phyloP scores from a whole-genome alignment of 2,888 invertebrate genomes.

The Coremacera marginata region DNA sequence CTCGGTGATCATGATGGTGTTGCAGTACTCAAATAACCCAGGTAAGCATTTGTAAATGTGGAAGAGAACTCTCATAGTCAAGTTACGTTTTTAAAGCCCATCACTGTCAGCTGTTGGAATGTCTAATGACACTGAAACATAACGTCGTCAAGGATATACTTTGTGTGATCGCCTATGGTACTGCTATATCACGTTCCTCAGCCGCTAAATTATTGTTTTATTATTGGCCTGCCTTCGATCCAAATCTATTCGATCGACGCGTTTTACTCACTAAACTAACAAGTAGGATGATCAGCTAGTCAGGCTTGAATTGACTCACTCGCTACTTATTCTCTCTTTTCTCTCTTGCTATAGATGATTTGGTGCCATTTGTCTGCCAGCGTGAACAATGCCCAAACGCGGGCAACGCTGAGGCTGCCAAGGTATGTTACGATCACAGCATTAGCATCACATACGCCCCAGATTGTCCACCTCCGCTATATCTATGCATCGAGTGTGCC shows the following conservation, averaged over 20 bases:
- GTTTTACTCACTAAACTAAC: constrained; percentile 89
- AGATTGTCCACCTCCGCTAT: constrained; percentile 93
- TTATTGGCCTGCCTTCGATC: constrained; percentile 99
- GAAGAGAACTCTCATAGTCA: too few species aligned
- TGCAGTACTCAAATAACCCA: constrained; percentile 94
- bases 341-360: constrained; percentile 72
- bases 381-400: constrained; percentile 91
- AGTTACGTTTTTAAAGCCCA: constrained; percentile 75
- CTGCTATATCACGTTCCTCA: constrained; percentile 91
- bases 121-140: constrained; percentile 93
- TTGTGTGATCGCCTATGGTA: constrained; percentile 96
- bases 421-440: constrained; percentile 95
- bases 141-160: constrained; percentile 93
- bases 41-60: constrained; percentile 71
- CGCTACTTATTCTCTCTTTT: neutral
- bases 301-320: neutral
- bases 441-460: constrained; percentile 88
- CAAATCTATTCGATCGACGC: constrained; percentile 90
- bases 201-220: constrained; percentile 97
- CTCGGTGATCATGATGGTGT: constrained; percentile 96
- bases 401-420: constrained; percentile 87
- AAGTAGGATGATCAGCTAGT: constrained; percentile 72
- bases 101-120: constrained; percentile 96
- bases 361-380: constrained; percentile 88
- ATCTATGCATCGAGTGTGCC: constrained; percentile 96